Conservation (phyloP, 2,888 invertebrate species). For the Tipula helvola region DNA sequence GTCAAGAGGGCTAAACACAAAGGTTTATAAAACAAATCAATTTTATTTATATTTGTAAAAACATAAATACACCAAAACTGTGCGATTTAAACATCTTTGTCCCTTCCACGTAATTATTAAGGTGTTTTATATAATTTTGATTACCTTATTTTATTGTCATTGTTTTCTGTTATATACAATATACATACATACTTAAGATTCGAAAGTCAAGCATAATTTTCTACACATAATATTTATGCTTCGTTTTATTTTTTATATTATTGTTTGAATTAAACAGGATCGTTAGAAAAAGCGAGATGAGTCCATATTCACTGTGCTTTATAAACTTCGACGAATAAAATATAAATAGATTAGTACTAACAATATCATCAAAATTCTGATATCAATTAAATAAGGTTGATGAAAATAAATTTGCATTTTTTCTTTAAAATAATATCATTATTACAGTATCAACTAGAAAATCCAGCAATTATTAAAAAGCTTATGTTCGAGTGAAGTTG, state of each 20-base stretch:
- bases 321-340: neutral
- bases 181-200: neutral
- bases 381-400: neutral
- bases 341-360: neutral
- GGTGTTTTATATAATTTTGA: neutral
- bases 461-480: neutral
- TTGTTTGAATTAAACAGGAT: neutral
- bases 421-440: neutral
- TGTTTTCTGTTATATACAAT: neutral
- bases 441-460: neutral
- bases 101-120: neutral
- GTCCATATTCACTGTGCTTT: neutral
- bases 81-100: neutral
- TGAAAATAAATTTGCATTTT: neutral
- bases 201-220: neutral
- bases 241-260: neutral
- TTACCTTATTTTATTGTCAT: neutral
- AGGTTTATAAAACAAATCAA: neutral
- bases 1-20: slow-evolving; percentile 77
- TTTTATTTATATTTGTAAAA: neutral
- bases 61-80: slow-evolving; percentile 45
- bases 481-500: neutral
- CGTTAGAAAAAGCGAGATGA: neutral
- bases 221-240: neutral
- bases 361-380: neutral